Conservation (phyloP, 2,797 vertebrate species). For the Rhodeus uyekii region DNA sequence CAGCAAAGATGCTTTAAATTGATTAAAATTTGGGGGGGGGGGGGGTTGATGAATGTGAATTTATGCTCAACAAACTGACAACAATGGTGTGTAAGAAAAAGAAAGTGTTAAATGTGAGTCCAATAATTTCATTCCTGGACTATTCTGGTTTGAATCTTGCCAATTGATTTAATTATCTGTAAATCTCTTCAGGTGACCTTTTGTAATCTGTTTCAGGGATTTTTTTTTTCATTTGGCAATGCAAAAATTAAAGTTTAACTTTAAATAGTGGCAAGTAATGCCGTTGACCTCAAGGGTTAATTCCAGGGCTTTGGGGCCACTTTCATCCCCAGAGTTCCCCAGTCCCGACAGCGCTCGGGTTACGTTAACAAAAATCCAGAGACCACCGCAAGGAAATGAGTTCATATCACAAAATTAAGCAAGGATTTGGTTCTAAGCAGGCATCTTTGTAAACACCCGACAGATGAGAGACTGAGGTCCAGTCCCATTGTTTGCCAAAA, state of each 20-base stretch:
- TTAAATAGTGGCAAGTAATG: conserved; percentile 82
- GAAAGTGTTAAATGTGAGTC: background rate
- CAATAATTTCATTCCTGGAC: conserved; percentile 4
- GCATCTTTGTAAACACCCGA: conserved; percentile 74
- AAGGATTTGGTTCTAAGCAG: conserved; percentile 74
- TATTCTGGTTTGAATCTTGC: conserved; percentile 57
- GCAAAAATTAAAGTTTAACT: conserved; percentile 79
- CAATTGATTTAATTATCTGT: conserved; percentile 80
- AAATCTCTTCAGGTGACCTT: conserved; percentile 76
- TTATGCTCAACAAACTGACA: background rate
- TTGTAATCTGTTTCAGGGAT: conserved; percentile 74
- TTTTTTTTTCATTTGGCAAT: conserved; percentile 62
- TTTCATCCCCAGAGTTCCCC: conserved; percentile 78
- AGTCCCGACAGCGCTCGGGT: conserved; percentile 70
- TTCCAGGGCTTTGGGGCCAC: conserved; percentile 76
- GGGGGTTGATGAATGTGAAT: no score
- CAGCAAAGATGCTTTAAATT: background rate
- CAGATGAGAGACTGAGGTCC: conserved; percentile 62
- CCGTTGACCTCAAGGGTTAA: conserved; percentile 80
- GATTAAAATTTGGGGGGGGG: no score
- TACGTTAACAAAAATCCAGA: conserved; percentile 76
- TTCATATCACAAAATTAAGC: conserved; percentile 81
- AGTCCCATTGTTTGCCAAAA: background rate
- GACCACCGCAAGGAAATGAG: conserved; percentile 81
- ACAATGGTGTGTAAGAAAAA: background rate